Conservation (phyloP, 2,797 vertebrate species). For the Aldrovandia affinis region DNA sequence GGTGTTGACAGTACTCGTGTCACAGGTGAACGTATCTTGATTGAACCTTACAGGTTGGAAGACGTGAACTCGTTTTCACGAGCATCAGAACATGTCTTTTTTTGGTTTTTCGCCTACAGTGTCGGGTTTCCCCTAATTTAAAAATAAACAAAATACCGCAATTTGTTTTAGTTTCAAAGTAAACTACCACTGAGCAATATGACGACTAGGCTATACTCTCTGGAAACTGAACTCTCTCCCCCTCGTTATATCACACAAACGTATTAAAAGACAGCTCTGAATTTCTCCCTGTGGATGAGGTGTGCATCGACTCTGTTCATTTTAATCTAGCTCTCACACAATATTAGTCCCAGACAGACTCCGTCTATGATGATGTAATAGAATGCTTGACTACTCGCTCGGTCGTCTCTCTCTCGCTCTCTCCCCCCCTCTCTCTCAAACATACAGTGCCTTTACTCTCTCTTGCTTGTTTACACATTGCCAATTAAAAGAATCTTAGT, state of each 20-base stretch:
- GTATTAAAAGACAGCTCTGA: not conserved
- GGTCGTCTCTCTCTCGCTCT: conserved; percentile 29
- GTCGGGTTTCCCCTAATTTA: too few species aligned
- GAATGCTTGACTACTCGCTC: not conserved
- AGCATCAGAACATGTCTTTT: too few species aligned
- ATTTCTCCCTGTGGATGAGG: not conserved
- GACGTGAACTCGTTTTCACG: not conserved
- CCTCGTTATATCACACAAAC: not conserved
- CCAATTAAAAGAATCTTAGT: not conserved
- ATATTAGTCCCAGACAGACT: not conserved
- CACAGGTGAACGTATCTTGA: not conserved
- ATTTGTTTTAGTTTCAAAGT: not conserved
- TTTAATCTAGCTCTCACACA: not conserved
- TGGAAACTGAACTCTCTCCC: not conserved
- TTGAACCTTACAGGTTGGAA: not conserved
- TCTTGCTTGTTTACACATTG: not conserved
- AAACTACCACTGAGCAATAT: not conserved
- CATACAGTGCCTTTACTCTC: not conserved
- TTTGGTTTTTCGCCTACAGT: too few species aligned
- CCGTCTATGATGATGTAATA: not conserved
- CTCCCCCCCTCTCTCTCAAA: not conserved
- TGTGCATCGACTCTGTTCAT: not conserved
- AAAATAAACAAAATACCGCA: too few species aligned
- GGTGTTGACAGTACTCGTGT: not conserved
- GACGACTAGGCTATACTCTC: not conserved